phyloP scores from a whole-genome alignment of 1,140 invertebrate species.

The Dolichoris vasculosae region DNA sequence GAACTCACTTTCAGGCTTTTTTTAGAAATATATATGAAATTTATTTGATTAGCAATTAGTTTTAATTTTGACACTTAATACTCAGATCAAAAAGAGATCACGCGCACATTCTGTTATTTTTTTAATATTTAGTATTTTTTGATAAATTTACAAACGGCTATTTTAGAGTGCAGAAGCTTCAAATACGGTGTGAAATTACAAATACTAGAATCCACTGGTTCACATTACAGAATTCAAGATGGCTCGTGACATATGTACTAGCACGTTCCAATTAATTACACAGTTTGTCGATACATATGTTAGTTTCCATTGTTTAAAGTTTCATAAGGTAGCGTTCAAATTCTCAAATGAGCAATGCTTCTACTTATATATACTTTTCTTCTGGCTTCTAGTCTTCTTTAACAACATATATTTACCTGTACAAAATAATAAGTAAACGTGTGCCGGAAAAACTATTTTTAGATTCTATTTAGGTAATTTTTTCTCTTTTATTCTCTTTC shows the following conservation, averaged over 20 bases:
- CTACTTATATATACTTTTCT: neutral
- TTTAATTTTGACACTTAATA: neutral
- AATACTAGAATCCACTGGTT: neutral
- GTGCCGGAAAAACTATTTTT: too few relatives aligned
- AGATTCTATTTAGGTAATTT: too few relatives aligned
- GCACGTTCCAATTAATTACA: conserved; percentile 3
- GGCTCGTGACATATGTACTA: neutral
- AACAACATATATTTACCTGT: neutral
- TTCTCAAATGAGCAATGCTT: too few relatives aligned
- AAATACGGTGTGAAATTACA: conserved; percentile 38
- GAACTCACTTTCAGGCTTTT: neutral
- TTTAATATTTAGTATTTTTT: neutral
- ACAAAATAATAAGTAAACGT: neutral
- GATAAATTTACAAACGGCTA: neutral
- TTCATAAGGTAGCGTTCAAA: neutral
- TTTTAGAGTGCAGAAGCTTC: neutral
- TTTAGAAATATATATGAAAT: neutral
- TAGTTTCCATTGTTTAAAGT: neutral
- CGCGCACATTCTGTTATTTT: neutral
- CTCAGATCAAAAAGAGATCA: neutral
- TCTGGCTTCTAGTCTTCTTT: neutral
- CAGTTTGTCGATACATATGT: neutral
- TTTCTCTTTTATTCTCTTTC: too few relatives aligned
- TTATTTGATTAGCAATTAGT: neutral
- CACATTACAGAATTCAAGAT: conserved; percentile 40